Evolutionary conservation across 2,888 invertebrate genomes (phyloP), one percentile per base, ranked within the genome.

Genomic region (Dasysyrphus albostriatus): DNA sequence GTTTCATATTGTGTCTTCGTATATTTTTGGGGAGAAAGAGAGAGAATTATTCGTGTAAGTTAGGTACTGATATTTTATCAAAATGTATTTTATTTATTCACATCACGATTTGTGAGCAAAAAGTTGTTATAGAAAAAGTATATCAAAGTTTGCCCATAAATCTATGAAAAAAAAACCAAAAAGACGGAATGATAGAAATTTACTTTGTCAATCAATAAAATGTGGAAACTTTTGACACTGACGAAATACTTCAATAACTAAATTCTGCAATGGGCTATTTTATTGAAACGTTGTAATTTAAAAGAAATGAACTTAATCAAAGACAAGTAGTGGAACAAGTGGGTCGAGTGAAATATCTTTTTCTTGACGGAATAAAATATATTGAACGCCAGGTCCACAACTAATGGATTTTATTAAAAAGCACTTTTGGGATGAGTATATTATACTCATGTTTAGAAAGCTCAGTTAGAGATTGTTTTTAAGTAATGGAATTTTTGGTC

Each of bases 21-120:
- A 34, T 0, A 34, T 32, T 34, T 42, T 24, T 1, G 24, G 7
- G 32, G 39, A 2, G 12, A 16, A 16, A 5, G 10, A 49, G 12
- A 16, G 32, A 5, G 10, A 49, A n/a, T n/a, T 12, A 19, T 19
- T 12, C 4, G 8, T 49, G 16, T 34, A 14, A 0, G n/a, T n/a
- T 47, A 67, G n/a, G 16, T 65, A 24, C 24, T 42, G n/a, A 4
- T 67, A 67, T 19, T 49, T 49, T 49, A 47, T 67, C 47, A 63
- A 34, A 49, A 14, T 49, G 14, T 32, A 24, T 34, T 42, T 63
- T 65, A 47, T 65, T 65, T 34, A 49, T 65, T 47, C 47, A 19
- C 16, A 49, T 47, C 34, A 65, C 16, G 65, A 65, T 47, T 16
- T 47, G 2, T 6, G 42, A 49, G n/a, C 32, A n/a, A 32, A 32